These are phyloP conservation scores for Phortica okadai DNA, from an alignment of 2,888 invertebrate genomes.

Conservation along the genomic window DNA sequence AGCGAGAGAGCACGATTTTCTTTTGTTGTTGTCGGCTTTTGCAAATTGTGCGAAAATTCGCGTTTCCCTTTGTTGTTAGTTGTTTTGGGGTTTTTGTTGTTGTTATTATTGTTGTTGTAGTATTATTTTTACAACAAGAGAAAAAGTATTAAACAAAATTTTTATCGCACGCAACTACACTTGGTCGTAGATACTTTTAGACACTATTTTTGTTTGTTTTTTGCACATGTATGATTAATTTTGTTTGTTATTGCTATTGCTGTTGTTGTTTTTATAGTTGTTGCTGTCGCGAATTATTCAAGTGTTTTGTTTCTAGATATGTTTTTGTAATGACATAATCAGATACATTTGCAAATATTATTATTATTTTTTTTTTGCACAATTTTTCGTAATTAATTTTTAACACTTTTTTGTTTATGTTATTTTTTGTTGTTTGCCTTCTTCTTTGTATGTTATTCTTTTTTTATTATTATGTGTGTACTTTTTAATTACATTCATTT, in stretches of 20 bases:
- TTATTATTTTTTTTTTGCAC: slow-evolving; percentile 21
- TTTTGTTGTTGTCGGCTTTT: slow-evolving; percentile 35
- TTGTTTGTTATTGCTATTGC: not conserved
- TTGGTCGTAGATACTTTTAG: not conserved
- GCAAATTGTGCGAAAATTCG: slow-evolving; percentile 38
- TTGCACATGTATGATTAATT: slow-evolving; percentile 47
- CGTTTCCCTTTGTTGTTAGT: slow-evolving; percentile 14
- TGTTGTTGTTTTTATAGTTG: slow-evolving; percentile 13
- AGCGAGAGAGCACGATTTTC: not conserved
- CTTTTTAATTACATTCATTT: not conserved
- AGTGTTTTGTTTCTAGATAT: not conserved
- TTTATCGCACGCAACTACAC: not conserved
- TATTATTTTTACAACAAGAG: slow-evolving; percentile 10
- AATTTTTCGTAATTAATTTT: slow-evolving; percentile 36
- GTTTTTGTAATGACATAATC: slow-evolving; percentile 26
- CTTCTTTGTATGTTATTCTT: too few relatives aligned
- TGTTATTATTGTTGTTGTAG: slow-evolving; percentile 27
- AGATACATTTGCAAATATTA: slow-evolving; percentile 9
- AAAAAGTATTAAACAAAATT: not conserved
- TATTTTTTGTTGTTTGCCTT: too few relatives aligned
- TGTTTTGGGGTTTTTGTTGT: too few relatives aligned
- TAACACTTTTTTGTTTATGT: not conserved
- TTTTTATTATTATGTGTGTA: too few relatives aligned
- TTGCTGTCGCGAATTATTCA: not conserved
- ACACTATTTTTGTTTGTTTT: slow-evolving; percentile 31